A percentile compares a stretch with the other conserved stretches of the same genome.
These are phyloP conservation scores for Archaeoteleia sp. DNA, from an alignment of 2,888 invertebrate species.

Conservation along the genomic window DNA sequence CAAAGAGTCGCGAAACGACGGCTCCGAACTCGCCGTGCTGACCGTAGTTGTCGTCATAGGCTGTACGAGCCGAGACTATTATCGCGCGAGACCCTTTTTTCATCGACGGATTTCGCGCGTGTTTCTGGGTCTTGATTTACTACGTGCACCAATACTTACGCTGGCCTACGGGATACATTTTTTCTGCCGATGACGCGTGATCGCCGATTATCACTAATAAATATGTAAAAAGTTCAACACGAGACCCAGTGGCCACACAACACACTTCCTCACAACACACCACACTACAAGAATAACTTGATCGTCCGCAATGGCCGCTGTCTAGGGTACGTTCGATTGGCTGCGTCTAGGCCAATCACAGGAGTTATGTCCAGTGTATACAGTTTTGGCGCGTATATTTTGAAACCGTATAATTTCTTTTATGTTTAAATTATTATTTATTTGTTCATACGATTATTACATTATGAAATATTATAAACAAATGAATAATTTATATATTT, in stretches of 20 bases:
- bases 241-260: conserved; percentile 72
- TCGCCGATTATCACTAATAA: conserved; percentile 71
- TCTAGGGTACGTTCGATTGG: conserved; percentile 9
- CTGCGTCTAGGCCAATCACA: conserved; percentile 5
- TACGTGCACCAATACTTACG: conserved; percentile 13
- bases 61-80: not conserved
- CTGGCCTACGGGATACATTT: conserved; percentile 82
- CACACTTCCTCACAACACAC: conserved; percentile 72
- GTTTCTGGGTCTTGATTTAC: not conserved
- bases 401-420: too few species aligned
- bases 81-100: not conserved
- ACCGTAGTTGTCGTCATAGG: not conserved
- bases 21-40: conserved; percentile 14
- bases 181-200: conserved; percentile 67
- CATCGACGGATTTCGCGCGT: not conserved
- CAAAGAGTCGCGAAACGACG: not conserved
- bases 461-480: too few species aligned
- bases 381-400: too few species aligned
- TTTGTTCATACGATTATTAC: too few species aligned
- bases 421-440: too few species aligned
- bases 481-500: too few species aligned
- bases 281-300: conserved; percentile 61
- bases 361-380: too few species aligned
- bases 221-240: conserved; percentile 71
- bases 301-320: conserved; percentile 67